Conservation (phyloP, 2,113 vertebrate genomes). For the Tricholaema leucomelas region DNA sequence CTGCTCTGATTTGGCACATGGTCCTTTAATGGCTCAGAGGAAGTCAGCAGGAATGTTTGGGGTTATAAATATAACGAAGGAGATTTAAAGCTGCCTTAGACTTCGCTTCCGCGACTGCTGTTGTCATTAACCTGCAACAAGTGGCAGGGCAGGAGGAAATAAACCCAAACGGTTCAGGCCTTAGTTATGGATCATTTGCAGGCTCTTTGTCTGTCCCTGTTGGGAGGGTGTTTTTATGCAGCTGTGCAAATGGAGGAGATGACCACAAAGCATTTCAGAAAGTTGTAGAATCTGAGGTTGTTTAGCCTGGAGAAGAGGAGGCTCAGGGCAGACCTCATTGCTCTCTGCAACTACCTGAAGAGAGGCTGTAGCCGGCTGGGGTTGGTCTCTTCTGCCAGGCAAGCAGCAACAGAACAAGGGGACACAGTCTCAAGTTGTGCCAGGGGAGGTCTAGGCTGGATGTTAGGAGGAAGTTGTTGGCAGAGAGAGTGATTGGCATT, state of each 20-base stretch:
- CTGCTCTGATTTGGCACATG: constrained; percentile 45
- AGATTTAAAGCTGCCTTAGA: constrained; percentile 20
- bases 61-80: constrained; percentile 36
- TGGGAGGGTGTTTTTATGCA: neutral
- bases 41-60: constrained; percentile 15
- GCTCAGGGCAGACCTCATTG: no score
- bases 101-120: neutral
- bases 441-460: no score
- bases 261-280: neutral
- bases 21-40: constrained; percentile 40
- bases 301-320: no score
- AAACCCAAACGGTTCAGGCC: neutral
- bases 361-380: no score
- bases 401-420: no score
- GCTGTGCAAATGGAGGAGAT: neutral
- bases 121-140: neutral
- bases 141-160: neutral
- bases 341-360: no score
- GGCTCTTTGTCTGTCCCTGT: neutral
- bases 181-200: neutral
- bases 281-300: no score
- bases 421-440: no score
- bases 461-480: no score
- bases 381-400: no score
- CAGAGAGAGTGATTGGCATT: no score